phyloP scores from a whole-genome alignment of 2,888 invertebrate species.

The Boloria euphrosyne region DNA sequence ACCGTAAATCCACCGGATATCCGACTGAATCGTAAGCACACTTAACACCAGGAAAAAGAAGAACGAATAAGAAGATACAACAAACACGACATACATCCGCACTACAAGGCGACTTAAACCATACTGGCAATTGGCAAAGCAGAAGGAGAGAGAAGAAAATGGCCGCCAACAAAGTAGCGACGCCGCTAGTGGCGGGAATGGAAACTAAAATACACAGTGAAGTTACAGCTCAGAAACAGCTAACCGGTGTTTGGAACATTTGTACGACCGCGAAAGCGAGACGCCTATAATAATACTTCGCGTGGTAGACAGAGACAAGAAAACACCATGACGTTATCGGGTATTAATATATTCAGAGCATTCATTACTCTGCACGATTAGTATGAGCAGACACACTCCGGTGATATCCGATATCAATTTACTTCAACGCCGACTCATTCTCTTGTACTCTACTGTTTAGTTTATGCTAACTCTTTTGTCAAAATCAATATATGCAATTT shows the following conservation, averaged over 20 bases:
- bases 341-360: constrained; percentile 33
- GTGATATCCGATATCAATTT: constrained; percentile 48
- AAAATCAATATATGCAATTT: background rate
- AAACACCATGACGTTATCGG: constrained; percentile 24
- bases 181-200: constrained; percentile 52
- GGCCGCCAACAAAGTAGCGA: constrained; percentile 62
- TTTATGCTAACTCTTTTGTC: background rate
- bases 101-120: constrained; percentile 56
- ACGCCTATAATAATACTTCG: constrained; percentile 36
- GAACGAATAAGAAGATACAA: constrained; percentile 63
- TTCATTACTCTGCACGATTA: constrained; percentile 56
- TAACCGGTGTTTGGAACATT: constrained; percentile 30
- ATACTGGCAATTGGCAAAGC: constrained; percentile 73
- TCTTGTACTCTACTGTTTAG: constrained; percentile 50
- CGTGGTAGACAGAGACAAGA: constrained; percentile 45
- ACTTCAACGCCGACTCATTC: constrained; percentile 60
- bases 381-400: constrained; percentile 44
- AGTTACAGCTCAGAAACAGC: constrained; percentile 48
- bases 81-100: constrained; percentile 54
- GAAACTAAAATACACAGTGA: constrained; percentile 58
- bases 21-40: constrained; percentile 37
- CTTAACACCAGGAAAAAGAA: constrained; percentile 67
- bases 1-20: constrained; percentile 25
- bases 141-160: constrained; percentile 79
- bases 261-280: constrained; percentile 45